Evolutionary conservation across 2,797 vertebrate genomes (phyloP), one percentile per base, ranked within the genome.

Genomic region (Caiman crocodilus): DNA sequence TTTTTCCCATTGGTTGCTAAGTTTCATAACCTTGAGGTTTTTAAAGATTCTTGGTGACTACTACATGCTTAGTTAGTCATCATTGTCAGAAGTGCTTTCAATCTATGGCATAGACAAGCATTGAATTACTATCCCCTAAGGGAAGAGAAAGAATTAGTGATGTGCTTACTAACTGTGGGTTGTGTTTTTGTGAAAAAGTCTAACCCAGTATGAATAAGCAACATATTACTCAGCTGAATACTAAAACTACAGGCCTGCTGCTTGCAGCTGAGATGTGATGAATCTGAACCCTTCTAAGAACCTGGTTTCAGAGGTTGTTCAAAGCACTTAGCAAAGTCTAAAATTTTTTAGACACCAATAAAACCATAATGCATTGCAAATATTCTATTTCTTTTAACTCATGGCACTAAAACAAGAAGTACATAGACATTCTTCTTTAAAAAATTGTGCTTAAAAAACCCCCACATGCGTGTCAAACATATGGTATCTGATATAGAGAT

Each of bases 41-140:
- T 85, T 17, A 32, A 84, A 13, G 50, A 14, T 32, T 89, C 73
- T 67, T 26, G 4, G 2, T 71, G 11, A 78, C 21, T 71, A 71
- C 6, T 13, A 23, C 32, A 32, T 71, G 42, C 23, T 93, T 26
- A 16, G n/a, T 13, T 86, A 65, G 64, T 4, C 78, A 25, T 8
- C 32, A 11, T 85, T 94, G 23, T 64, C 76, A 84, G 73, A 60
- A 94, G n/a, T n/a, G 23, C 64, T 84, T 94, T 58, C 13, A 23
- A 2, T 86, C 32, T 86, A 74, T 58, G 7, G 2, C 35, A 65
- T 61, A 65, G 80, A 21, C 69, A 59, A 85, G 59, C 75, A 83
- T n/a, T 82, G 18, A 83, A 57, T 83, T 79, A 85, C 4, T 87
- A 50, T 2, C 26, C 57, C 1, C 69, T 87, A 84, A 25, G 57